Percentiles rank a stretch among this genome's conserved stretches.
Conservation (phyloP, 1,140 invertebrate species). For the Lordiphosa stackelbergi region DNA sequence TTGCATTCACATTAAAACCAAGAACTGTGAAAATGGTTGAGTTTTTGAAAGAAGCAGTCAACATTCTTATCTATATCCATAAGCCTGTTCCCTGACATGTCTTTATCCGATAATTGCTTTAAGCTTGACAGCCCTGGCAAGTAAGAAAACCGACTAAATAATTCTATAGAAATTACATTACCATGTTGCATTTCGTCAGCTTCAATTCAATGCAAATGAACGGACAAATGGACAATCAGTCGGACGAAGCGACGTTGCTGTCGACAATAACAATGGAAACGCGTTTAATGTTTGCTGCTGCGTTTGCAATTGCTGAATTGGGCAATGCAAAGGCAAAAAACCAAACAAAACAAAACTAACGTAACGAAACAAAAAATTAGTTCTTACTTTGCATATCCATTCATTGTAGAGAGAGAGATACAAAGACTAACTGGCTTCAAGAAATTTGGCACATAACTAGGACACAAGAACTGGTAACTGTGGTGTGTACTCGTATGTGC, state of each 20-base stretch:
- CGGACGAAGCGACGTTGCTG: neutral
- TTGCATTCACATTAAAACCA: too few relatives aligned
- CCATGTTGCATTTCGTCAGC: constrained; percentile 40
- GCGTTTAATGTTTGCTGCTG: constrained; percentile 18
- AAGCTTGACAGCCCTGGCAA: constrained; percentile 8
- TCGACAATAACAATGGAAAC: constrained; percentile 1
- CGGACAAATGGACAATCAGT: constrained; percentile 15
- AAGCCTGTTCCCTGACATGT: neutral
- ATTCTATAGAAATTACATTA: constrained; percentile 42
- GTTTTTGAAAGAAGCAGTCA: neutral
- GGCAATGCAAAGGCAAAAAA: constrained; percentile 28
- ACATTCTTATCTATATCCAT: neutral
- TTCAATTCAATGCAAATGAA: constrained; percentile 51
- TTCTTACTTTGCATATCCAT: constrained; percentile 39
- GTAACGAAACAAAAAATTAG: constrained; percentile 17
- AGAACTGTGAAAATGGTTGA: too few relatives aligned
- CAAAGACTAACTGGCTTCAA: constrained; percentile 59
- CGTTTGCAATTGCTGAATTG: constrained; percentile 42
- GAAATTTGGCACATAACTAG: constrained; percentile 72
- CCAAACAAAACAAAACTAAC: constrained; percentile 26
- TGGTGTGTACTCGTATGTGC: constrained; percentile 34
- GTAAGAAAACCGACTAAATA: constrained; percentile 14
- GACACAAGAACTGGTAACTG: constrained; percentile 70
- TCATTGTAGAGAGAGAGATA: constrained; percentile 12
- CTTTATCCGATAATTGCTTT: constrained; percentile 10